Base-by-base conservation (phyloP, 2,113 vertebrate genomes). In the Plestiodon gilberti region DNA sequence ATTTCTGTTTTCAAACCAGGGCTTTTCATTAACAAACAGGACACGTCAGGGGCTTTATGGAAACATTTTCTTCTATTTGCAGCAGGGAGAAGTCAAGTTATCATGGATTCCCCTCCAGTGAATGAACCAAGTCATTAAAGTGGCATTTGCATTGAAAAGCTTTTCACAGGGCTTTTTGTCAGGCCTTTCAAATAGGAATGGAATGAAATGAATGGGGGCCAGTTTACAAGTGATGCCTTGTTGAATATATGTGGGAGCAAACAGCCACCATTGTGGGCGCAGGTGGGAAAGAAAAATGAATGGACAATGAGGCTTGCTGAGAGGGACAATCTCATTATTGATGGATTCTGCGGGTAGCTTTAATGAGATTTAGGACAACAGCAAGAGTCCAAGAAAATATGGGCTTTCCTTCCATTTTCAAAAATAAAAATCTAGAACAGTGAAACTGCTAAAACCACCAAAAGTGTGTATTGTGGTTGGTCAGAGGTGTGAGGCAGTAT, bases 271-370 rank as follows among this genome's bases (percentile, higher is more conserved):
- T 94, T 97, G 95, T 96, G 93, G 86, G 81, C 91, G 95, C 96
- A 97, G 96, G 96, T 97, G 96, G 96, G 96, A 94, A 95, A 94
- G 92, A 89, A 92, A 91, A 82, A 96, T 97, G 96, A 97, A 97
- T 97, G 92, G 93, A 96, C 96, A 97, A 96, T 93, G 93, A 90
- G 89, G 93, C 89, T 93, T 87, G 82, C 17, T 84, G 57, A 96
- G 89, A 89, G 0, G 15, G 87, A 92, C 95, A 93, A 93, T 92
- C 90, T 95, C 91, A 91, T 96, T 95, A 94, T 75, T 89, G 83
- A 90, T 48, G 52, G 86, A 83, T 80, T 91, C 40, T 91, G 85
- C 92, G 88, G 73, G 20, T 8, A 38, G 75, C 76, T 90, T 95
- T 93, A 86, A 76, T 85, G 82, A 94, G 93, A 91, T 90, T 93